These are phyloP conservation scores for Nesoenas mayeri DNA, from an alignment of 2,113 vertebrate species.

Conservation along the genomic window DNA sequence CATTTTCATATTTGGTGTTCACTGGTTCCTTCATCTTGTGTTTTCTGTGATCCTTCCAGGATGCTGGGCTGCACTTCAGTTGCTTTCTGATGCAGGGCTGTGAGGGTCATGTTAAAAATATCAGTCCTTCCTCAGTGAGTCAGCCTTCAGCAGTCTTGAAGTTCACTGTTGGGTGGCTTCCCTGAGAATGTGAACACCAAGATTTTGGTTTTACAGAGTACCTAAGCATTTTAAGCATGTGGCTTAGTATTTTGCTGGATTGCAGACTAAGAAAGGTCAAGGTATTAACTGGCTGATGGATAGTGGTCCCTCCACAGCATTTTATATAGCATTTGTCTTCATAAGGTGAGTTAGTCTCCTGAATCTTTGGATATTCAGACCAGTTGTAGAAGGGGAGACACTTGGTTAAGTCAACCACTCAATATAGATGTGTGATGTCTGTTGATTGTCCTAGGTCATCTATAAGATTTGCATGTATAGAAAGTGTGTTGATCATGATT, in stretches of 20 bases:
- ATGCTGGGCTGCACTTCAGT: neutral
- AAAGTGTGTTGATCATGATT: neutral
- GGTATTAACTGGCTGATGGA: neutral
- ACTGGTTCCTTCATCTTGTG: neutral
- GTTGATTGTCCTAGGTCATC: neutral
- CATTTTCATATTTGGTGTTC: neutral
- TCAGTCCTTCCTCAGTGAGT: neutral
- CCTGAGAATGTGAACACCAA: neutral
- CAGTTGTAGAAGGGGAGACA: neutral
- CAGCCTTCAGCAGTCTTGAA: neutral
- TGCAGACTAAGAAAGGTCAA: neutral
- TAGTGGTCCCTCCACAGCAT: neutral
- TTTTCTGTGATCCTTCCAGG: neutral
- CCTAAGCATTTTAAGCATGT: neutral
- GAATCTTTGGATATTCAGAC: neutral
- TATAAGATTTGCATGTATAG: neutral
- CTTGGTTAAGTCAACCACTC: neutral
- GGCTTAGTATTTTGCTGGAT: neutral
- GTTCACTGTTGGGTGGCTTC: neutral
- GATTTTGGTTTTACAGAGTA: neutral
- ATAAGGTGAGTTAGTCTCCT: neutral
- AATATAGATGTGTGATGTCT: neutral
- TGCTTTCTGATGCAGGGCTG: neutral
- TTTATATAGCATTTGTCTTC: neutral
- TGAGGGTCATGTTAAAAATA: neutral